A percentile compares a stretch with the other conserved stretches of the same genome.
Evolutionary conservation across 2,888 invertebrate genomes (phyloP).

Genomic region (Agrotis segetum): DNA sequence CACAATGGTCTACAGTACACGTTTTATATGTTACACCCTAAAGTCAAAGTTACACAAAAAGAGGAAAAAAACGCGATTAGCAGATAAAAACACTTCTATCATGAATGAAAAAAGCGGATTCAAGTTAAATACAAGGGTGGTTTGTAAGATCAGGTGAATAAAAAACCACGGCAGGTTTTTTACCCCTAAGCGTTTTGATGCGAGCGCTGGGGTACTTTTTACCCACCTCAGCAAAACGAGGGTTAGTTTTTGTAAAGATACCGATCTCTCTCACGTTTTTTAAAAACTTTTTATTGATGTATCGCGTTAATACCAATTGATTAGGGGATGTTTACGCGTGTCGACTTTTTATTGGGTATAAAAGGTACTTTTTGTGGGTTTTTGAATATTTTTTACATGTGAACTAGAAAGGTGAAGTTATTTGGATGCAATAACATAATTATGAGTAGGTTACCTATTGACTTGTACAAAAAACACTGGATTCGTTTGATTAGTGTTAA

Average conservation of each 20-base stretch:
- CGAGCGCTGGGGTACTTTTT: slow-evolving; percentile 79
- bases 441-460: neutral
- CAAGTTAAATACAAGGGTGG: slow-evolving; percentile 62
- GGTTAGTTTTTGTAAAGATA: slow-evolving; percentile 84
- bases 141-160: slow-evolving; percentile 78
- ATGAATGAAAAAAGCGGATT: slow-evolving; percentile 65
- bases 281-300: slow-evolving; percentile 77
- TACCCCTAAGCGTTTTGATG: slow-evolving; percentile 76
- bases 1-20: neutral
- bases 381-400: slow-evolving; percentile 19
- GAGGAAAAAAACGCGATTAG: slow-evolving; percentile 42
- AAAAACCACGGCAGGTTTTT: slow-evolving; percentile 82
- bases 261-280: slow-evolving; percentile 89
- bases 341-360: slow-evolving; percentile 68
- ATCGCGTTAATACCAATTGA: slow-evolving; percentile 81
- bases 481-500: no score
- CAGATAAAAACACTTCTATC: slow-evolving; percentile 45
- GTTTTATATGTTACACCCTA: slow-evolving; percentile 6
- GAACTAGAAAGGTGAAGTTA: neutral
- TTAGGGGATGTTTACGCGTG: slow-evolving; percentile 85
- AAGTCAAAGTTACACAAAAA: slow-evolving; percentile 30
- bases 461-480: no score
- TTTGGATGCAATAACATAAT: neutral
- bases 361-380: slow-evolving; percentile 14
- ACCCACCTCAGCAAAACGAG: slow-evolving; percentile 66